phyloP scores from a whole-genome alignment of 2,888 invertebrate species.

The Caradrina kadenii region DNA sequence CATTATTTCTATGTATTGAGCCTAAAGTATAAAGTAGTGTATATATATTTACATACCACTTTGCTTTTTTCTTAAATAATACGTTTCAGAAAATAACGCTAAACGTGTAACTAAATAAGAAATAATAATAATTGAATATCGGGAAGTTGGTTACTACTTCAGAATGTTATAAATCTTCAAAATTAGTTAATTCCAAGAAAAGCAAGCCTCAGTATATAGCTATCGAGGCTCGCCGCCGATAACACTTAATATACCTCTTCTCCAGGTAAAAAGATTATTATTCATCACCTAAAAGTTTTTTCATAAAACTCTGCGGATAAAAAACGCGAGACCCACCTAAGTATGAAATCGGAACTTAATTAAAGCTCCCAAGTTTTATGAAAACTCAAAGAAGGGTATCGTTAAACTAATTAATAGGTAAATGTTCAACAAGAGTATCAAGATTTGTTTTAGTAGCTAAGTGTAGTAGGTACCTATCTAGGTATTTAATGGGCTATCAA shows the following conservation, averaged over 20 bases:
- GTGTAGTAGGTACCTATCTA: slow-evolving; percentile 11
- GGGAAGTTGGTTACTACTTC: not conserved
- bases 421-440: slow-evolving; percentile 35
- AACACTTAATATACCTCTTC: slow-evolving; percentile 10
- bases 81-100: not conserved
- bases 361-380: slow-evolving; percentile 60
- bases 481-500: slow-evolving; percentile 25
- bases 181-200: slow-evolving; percentile 12
- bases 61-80: too few relatives aligned
- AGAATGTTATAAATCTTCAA: not conserved
- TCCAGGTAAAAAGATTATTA: slow-evolving; percentile 24
- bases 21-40: too few relatives aligned
- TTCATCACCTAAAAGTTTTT: slow-evolving; percentile 33
- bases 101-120: too few relatives aligned
- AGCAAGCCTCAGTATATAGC: not conserved
- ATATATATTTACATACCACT: too few relatives aligned
- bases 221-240: not conserved
- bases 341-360: slow-evolving; percentile 61
- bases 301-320: slow-evolving; percentile 46
- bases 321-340: slow-evolving; percentile 29
- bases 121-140: not conserved
- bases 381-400: slow-evolving; percentile 54
- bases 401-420: slow-evolving; percentile 31
- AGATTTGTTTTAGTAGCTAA: slow-evolving; percentile 15
- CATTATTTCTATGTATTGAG: too few relatives aligned